A percentile compares a stretch with the other conserved stretches of the same genome.
Evolutionary conservation across 2,888 invertebrate species (phyloP).

Genomic region (Pollenia amentaria): DNA sequence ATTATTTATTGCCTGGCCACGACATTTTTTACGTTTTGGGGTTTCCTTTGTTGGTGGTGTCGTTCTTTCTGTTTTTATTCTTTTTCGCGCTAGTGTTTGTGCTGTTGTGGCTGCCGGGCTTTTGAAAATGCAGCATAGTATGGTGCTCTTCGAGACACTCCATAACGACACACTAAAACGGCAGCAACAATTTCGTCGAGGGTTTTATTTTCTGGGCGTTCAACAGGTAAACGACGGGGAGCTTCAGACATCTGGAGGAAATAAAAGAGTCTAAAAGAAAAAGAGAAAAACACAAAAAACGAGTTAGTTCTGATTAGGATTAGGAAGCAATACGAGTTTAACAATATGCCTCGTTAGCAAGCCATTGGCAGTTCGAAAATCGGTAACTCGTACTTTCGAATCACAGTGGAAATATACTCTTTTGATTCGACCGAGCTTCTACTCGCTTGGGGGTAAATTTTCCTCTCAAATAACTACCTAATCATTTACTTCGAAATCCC

Average conservation of each 20-base stretch:
- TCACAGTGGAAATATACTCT: not conserved
- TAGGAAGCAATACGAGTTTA: conserved; percentile 40
- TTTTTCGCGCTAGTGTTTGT: too few species aligned
- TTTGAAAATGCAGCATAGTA: too few species aligned
- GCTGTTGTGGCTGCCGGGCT: too few species aligned
- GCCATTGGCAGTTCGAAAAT: conserved; percentile 34
- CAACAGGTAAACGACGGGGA: not conserved
- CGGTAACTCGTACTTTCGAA: conserved; percentile 19
- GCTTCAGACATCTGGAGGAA: not conserved
- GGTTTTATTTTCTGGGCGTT: not conserved
- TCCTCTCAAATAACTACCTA: conserved; percentile 26
- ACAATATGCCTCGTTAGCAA: conserved; percentile 30
- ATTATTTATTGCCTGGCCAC: too few species aligned
- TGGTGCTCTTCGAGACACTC: too few species aligned
- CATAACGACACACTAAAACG: not conserved
- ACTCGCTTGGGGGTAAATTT: conserved; percentile 12
- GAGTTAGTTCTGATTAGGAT: not conserved
- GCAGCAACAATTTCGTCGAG: too few species aligned
- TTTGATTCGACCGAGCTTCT: conserved; percentile 29
- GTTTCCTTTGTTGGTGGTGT: too few species aligned
- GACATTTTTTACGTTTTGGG: too few species aligned
- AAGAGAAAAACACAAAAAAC: not conserved
- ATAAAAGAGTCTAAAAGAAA: not conserved
- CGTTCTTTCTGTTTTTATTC: too few species aligned
- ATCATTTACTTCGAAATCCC: conserved; percentile 49